Conservation (phyloP, 2,113 vertebrate genomes). For the Solenodon paradoxus region DNA sequence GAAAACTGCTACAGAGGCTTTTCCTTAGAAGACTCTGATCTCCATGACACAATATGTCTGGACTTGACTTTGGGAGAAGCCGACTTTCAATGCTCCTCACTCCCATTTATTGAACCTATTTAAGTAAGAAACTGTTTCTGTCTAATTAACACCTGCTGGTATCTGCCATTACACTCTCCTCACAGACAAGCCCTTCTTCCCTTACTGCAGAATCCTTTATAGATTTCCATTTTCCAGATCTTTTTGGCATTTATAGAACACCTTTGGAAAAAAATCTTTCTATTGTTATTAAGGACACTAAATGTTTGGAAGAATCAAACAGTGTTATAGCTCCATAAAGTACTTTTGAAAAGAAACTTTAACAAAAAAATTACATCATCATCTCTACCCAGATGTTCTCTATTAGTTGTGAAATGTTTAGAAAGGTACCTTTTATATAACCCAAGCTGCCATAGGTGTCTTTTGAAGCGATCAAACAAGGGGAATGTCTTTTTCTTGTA, state of each 20-base stretch:
- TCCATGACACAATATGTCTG: conserved; percentile 11
- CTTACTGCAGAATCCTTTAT: conserved; percentile 7
- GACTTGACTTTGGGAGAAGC: conserved; percentile 24
- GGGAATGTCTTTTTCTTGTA: conserved; percentile 70
- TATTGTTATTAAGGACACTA: conserved; percentile 63
- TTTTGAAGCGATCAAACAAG: conserved; percentile 81
- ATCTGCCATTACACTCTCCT: conserved; percentile 2
- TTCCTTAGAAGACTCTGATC: neutral
- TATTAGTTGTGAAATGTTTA: conserved; percentile 81
- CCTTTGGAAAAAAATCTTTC: neutral
- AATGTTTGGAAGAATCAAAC: conserved; percentile 62
- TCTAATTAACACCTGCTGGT: conserved; percentile 59
- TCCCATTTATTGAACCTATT: conserved; percentile 47
- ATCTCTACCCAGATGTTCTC: conserved; percentile 84
- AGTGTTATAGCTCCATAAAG: conserved; percentile 50
- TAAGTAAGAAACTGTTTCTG: conserved; percentile 28
- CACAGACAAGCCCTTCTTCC: conserved; percentile 27
- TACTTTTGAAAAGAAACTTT: conserved; percentile 63
- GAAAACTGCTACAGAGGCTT: neutral
- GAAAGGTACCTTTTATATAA: conserved; percentile 81
- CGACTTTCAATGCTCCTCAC: conserved; percentile 17
- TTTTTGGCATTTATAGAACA: conserved; percentile 48
- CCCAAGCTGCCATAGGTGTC: conserved; percentile 80
- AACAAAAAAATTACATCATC: conserved; percentile 84
- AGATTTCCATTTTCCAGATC: conserved; percentile 46